Conservation (phyloP, 1,140 invertebrate genomes). For the Pachypeltis micranthus region DNA sequence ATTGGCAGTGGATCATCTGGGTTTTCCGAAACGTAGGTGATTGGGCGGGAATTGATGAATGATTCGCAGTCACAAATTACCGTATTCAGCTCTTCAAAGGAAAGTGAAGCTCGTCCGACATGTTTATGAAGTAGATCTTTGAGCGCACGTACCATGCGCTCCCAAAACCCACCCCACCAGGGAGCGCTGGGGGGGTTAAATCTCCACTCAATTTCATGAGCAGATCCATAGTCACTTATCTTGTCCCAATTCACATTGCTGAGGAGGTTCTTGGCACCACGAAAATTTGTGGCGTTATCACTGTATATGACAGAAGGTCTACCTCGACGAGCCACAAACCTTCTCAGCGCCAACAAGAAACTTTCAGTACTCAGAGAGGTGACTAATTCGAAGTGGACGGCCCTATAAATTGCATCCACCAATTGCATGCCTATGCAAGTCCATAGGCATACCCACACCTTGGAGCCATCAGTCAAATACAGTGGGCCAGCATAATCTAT, state of each 20-base stretch:
- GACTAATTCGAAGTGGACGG: neutral
- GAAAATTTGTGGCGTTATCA: constrained; percentile 36
- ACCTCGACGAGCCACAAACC: neutral
- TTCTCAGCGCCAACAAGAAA: neutral
- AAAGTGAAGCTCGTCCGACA: constrained; percentile 27
- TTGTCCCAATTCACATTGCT: constrained; percentile 23
- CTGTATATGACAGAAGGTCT: constrained; percentile 28
- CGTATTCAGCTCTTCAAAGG: constrained; percentile 31
- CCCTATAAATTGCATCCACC: constrained; percentile 13
- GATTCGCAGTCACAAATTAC: constrained; percentile 30
- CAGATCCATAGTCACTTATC: constrained; percentile 13
- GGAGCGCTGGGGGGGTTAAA: constrained; percentile 33
- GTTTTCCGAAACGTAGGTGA: constrained; percentile 32
- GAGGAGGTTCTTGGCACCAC: constrained; percentile 22
- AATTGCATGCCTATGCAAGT: too few relatives aligned
- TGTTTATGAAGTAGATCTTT: constrained; percentile 30
- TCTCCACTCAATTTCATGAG: constrained; percentile 29
- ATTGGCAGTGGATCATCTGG: constrained; percentile 17
- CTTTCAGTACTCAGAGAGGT: neutral
- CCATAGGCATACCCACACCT: neutral
- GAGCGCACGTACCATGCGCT: constrained; percentile 34
- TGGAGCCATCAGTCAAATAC: neutral
- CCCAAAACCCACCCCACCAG: constrained; percentile 37
- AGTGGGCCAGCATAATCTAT: neutral
- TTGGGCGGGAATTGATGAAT: constrained; percentile 31